Percentiles rank a stretch among this genome's conserved stretches.
phyloP scores from a whole-genome alignment of 2,113 vertebrate species.

The Oreochromis spilurus region DNA sequence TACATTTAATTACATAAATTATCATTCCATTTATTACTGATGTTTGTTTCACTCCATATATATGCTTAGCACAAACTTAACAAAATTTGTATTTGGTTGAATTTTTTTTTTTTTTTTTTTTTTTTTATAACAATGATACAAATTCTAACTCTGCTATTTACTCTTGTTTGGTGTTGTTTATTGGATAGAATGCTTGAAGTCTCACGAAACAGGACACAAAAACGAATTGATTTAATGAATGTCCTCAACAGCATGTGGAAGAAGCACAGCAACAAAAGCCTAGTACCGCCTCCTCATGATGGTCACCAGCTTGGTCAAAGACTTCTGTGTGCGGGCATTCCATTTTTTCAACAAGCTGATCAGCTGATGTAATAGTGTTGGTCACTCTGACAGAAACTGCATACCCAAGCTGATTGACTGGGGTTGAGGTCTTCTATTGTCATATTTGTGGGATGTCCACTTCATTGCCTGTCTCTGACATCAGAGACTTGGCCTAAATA shows the following conservation, averaged over 20 bases:
- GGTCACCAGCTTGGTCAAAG: neutral
- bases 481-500: neutral
- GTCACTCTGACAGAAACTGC: neutral
- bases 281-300: neutral
- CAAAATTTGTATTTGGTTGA: neutral
- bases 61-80: neutral
- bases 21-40: neutral
- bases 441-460: neutral
- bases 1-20: neutral
- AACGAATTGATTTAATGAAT: neutral
- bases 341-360: neutral
- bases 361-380: neutral
- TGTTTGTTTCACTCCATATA: neutral
- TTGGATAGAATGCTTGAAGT: neutral
- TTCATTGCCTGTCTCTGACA: neutral
- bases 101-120: too few relatives aligned
- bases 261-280: neutral
- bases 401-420: neutral
- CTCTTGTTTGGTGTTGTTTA: neutral
- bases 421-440: neutral
- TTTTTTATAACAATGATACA: neutral
- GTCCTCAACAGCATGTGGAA: neutral
- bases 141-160: neutral
- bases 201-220: neutral
- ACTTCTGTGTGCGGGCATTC: neutral